Evolutionary conservation across 2,888 invertebrate species (phyloP), one percentile per base, ranked within the genome.

Genomic region (Drosophila parthenogenetica): DNA sequence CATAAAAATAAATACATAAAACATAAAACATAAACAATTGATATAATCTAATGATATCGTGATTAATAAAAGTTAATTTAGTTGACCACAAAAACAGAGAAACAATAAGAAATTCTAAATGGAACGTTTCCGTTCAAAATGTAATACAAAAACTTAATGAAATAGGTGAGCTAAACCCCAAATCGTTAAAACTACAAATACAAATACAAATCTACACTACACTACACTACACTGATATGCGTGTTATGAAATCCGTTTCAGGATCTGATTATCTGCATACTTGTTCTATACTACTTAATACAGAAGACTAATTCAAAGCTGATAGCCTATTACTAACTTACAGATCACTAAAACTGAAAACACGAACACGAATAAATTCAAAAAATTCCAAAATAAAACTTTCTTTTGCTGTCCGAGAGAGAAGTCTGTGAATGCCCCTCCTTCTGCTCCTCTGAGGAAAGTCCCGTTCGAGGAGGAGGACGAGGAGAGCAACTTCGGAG

Each of bases 131-230:
- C 66, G 73, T 73, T 75, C 79, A 69, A 77, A 83, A 75, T 72
- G 66, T 74, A 84, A 73, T 64, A 76, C 74, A 74, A 81, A 73
- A 77, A 77, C 68, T 65, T 61, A 76, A 79, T 77, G 78, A 83
- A 81, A 87, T 91, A 92, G 92, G 92, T 92, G 92, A 92, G 92
- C 92, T 92, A 90, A 92, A 91, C 92, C 92, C 92, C 91, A 91
- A 91, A 89, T 89, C 90, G 89, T 90, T 77, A 48, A 32, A 48
- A 22, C 22, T 85, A 79, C 69, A 82, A 42, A 45, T 76, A 77
- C 68, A 71, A 80, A 68, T 72, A 68, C 66, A 46, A 48, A 48
- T 84, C 73, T 67, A 59, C 46, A 49, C 40, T 49, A 64, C 60
- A 61, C 61, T 29, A 29, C 29, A 29, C 29, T 5, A 66, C 64